Evolutionary conservation across 53 echinoderm and acorn worm species (phyloP).

Genomic region (Luidia sarsii): DNA sequence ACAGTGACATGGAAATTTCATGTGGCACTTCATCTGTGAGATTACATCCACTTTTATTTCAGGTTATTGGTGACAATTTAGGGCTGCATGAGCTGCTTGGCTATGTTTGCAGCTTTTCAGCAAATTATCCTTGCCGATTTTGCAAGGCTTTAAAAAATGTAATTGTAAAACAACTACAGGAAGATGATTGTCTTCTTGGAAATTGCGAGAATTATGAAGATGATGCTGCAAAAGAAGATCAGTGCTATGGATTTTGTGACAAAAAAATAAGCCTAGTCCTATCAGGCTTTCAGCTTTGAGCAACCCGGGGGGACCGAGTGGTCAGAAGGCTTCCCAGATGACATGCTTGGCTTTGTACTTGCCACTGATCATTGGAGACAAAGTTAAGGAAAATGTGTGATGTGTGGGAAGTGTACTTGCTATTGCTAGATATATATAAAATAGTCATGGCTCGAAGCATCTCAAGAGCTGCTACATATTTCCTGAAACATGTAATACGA

Average conservation of each 20-base stretch:
- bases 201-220: background rate
- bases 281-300: conserved; percentile 1
- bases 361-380: conserved; percentile 62
- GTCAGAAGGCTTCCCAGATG: conserved; percentile 64
- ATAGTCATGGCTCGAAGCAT: conserved; percentile 48
- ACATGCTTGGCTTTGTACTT: conserved; percentile 40
- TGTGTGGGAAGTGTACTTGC: conserved; percentile 38
- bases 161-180: background rate
- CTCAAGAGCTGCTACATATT: conserved; percentile 29
- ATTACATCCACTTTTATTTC: too few relatives aligned
- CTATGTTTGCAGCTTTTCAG: conserved; percentile 27
- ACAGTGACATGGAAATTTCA: background rate
- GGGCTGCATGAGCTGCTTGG: conserved; percentile 46
- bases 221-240: too few relatives aligned
- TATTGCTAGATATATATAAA: conserved; percentile 52
- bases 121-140: conserved; percentile 36
- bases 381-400: conserved; percentile 22
- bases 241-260: too few relatives aligned
- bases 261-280: conserved; percentile 52
- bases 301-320: conserved; percentile 47
- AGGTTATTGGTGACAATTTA: too few relatives aligned
- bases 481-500: conserved; percentile 28
- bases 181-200: background rate
- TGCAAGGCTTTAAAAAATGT: conserved; percentile 1
- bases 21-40: background rate